Base-by-base conservation (phyloP, 2,888 invertebrate genomes). In the Ormia ochracea region DNA sequence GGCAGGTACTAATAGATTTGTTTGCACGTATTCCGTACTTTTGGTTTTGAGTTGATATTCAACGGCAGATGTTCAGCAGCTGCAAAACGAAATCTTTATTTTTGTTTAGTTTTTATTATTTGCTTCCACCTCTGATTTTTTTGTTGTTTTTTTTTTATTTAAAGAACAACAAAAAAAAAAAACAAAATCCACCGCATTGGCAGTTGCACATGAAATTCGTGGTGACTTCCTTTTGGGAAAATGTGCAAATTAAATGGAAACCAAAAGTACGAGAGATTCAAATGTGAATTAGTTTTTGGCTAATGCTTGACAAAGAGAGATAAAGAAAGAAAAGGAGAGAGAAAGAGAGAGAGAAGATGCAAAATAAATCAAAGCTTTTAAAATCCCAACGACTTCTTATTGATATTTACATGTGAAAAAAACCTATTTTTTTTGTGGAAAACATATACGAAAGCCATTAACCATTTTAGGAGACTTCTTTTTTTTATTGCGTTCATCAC, bases 21-120 rank as follows among this genome's bases (percentile, higher is more conserved):
- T n/a, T n/a, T n/a, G n/a, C n/a, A n/a, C n/a, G n/a, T n/a, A n/a
- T n/a, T n/a, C n/a, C n/a, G n/a, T n/a, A n/a, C n/a, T n/a, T n/a
- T n/a, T n/a, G n/a, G n/a, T n/a, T n/a, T n/a, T n/a, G n/a, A 45
- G 5, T 12, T 6, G 1, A 66, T 43, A 28, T n/a, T 17, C 17
- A 43, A 1, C 17, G 54, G 72, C 72, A 72, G 72, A 72, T 72
- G 72, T 63, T 72, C n/a, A 54, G 33, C 72, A 72, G 72, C 72
- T 72, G 72, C 63, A 72, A 63, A 61, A 52, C 43, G 52, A 31
- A 58, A 50, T 70, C 19, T 19, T 38, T 59, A n/a, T n/a, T n/a
- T n/a, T n/a, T n/a, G n/a, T n/a, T n/a, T n/a, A n/a, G n/a, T n/a
- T n/a, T n/a, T n/a, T n/a, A n/a, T n/a, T n/a, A n/a, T n/a, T n/a